Evolutionary conservation across 2,797 vertebrate species (phyloP).

Genomic region (Pangasius larnaudii): DNA sequence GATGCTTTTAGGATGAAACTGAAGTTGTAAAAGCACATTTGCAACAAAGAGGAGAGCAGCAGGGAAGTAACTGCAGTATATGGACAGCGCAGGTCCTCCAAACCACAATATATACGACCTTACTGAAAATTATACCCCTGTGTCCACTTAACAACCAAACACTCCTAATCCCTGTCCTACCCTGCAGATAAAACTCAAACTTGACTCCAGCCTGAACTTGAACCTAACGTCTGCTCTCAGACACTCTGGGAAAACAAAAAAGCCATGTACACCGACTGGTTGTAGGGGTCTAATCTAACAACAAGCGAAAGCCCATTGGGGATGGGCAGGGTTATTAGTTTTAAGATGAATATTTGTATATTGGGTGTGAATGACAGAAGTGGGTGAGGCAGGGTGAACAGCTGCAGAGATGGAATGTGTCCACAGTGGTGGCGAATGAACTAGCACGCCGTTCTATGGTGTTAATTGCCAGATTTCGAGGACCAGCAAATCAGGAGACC

Average conservation of each 20-base stretch:
- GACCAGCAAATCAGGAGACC: slow-evolving; percentile 46
- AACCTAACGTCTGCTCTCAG: slow-evolving; percentile 34
- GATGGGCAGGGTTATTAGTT: slow-evolving; percentile 24
- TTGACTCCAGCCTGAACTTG: slow-evolving; percentile 48
- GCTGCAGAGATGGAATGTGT: slow-evolving; percentile 45
- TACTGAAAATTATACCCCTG: slow-evolving; percentile 48
- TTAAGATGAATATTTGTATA: slow-evolving; percentile 41
- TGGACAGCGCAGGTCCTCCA: slow-evolving; percentile 32
- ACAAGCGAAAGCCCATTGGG: slow-evolving; percentile 22
- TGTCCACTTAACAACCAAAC: slow-evolving; percentile 52
- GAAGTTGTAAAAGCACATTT: slow-evolving; percentile 56
- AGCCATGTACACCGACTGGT: background rate
- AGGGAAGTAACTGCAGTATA: slow-evolving; percentile 43
- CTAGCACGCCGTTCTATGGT: slow-evolving; percentile 11
- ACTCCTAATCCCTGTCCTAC: slow-evolving; percentile 28
- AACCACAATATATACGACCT: slow-evolving; percentile 40
- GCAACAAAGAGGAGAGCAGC: slow-evolving; percentile 32
- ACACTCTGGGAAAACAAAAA: background rate
- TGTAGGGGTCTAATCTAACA: slow-evolving; percentile 24
- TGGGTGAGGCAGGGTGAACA: slow-evolving; percentile 38
- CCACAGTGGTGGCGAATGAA: slow-evolving; percentile 24
- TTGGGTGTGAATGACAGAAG: slow-evolving; percentile 32
- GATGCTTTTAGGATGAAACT: slow-evolving; percentile 49
- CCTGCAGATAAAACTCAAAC: slow-evolving; percentile 43
- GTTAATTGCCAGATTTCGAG: slow-evolving; percentile 53